These are phyloP conservation scores for Sialia sialis DNA, from an alignment of 2,113 vertebrate species.

Conservation along the genomic window DNA sequence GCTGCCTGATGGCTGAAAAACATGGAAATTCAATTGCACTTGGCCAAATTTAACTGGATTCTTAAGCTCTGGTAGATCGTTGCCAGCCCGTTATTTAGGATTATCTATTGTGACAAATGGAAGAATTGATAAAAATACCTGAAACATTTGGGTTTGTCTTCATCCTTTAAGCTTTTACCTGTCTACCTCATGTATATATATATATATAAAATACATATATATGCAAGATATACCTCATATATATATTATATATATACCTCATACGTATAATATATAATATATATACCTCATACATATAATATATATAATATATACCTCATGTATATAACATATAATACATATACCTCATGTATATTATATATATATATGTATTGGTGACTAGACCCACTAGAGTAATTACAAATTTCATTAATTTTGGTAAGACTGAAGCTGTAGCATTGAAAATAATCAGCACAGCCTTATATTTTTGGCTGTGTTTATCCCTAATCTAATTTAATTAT, in stretches of 20 bases:
- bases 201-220: no score
- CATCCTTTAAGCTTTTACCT: background rate
- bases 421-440: background rate
- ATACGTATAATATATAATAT: no score
- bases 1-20: background rate
- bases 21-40: background rate
- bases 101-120: background rate
- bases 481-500: background rate
- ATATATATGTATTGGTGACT: accelerated
- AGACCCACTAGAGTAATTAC: background rate
- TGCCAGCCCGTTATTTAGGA: accelerated
- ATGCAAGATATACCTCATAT: no score
- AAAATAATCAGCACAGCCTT: background rate
- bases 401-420: background rate
- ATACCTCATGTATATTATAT: no score
- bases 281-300: no score
- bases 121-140: background rate
- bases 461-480: background rate
- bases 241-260: background rate
- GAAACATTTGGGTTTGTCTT: background rate
- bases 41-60: background rate
- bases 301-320: no score
- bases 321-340: no score
- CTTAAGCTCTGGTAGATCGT: background rate
- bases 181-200: background rate